Evolutionary conservation across 2,888 invertebrate genomes (phyloP).

Genomic region (Rhingia rostrata): DNA sequence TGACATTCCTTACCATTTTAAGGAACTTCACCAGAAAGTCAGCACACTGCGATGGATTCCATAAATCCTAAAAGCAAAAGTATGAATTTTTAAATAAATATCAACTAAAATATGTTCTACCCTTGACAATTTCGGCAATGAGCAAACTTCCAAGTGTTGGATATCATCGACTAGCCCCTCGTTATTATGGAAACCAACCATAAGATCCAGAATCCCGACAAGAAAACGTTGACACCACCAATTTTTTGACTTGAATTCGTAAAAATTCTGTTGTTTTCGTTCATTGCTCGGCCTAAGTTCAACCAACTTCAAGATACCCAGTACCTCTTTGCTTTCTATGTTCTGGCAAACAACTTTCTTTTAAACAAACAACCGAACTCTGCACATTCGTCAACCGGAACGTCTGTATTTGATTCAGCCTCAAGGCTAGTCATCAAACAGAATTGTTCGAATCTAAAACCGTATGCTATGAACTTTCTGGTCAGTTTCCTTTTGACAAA

Average conservation of each 20-base stretch:
- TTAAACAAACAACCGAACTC: constrained; percentile 88
- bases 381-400: constrained; percentile 87
- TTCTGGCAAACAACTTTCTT: constrained; percentile 83
- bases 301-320: constrained; percentile 84
- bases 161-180: constrained; percentile 87
- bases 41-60: constrained; percentile 86
- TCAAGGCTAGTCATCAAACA: constrained; percentile 85
- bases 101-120: background rate
- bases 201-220: constrained; percentile 87
- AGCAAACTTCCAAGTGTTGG: constrained; percentile 83
- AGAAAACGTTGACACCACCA: constrained; percentile 93
- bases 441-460: constrained; percentile 91
- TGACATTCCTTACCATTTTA: constrained; percentile 83
- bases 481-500: constrained; percentile 87
- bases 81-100: constrained; percentile 85
- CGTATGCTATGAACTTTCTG: constrained; percentile 86
- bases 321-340: constrained; percentile 60
- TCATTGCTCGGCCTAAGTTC: constrained; percentile 85
- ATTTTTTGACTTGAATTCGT: constrained; percentile 84
- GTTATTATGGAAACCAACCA: constrained; percentile 89
- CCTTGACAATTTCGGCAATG: constrained; percentile 80
- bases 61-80: constrained; percentile 82
- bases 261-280: constrained; percentile 85
- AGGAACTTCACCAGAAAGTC: constrained; percentile 88
- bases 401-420: constrained; percentile 80